Evolutionary conservation across 2,888 invertebrate species (phyloP).

Genomic region (Lacanobia oleracea): DNA sequence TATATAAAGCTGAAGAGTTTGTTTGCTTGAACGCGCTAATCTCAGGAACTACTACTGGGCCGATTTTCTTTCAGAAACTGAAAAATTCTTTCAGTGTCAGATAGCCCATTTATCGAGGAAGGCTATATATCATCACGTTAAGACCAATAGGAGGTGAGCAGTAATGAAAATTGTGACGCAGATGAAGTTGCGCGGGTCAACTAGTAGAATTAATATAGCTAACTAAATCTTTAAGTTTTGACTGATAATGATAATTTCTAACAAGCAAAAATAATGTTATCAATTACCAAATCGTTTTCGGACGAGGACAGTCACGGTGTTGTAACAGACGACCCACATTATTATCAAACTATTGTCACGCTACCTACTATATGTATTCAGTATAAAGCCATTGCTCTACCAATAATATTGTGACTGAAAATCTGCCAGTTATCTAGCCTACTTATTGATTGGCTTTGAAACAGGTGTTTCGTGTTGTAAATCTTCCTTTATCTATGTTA

Average conservation of each 20-base stretch:
- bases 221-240: not conserved
- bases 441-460: slow-evolving; percentile 3
- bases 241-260: slow-evolving; percentile 18
- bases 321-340: slow-evolving; percentile 60
- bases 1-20: too few species aligned
- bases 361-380: not conserved
- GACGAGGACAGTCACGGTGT: slow-evolving; percentile 37
- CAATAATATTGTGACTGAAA: slow-evolving; percentile 21
- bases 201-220: not conserved
- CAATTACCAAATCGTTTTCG: slow-evolving; percentile 31
- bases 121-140: too few species aligned
- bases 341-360: slow-evolving; percentile 53
- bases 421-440: slow-evolving; percentile 28
- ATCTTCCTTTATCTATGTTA: slow-evolving; percentile 12
- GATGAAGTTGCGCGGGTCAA: too few species aligned
- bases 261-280: slow-evolving; percentile 28
- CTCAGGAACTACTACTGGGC: too few species aligned
- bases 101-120: too few species aligned
- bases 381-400: not conserved
- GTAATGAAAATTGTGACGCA: too few species aligned
- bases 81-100: too few species aligned
- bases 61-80: too few species aligned
- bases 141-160: too few species aligned
- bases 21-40: too few species aligned
- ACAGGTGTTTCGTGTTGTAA: slow-evolving; percentile 1